Base-by-base conservation (phyloP, 2,888 invertebrate species). In the Phania funesta region DNA sequence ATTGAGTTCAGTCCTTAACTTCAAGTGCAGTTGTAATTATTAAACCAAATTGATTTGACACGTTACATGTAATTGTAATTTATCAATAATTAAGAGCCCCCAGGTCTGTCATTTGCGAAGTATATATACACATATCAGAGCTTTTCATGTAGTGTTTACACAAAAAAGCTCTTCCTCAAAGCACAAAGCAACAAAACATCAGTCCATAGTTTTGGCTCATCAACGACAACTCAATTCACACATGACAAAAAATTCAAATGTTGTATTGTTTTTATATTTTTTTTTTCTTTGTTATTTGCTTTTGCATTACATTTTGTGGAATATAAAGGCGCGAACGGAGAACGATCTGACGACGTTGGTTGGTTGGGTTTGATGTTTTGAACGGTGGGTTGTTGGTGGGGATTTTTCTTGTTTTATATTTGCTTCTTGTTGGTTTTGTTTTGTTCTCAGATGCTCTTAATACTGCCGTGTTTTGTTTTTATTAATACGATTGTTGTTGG, bases 161-260 rank as follows among this genome's bases (percentile, higher is more conserved):
- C n/a, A 38, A 68, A 80, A 76, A 46, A 83, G 74, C 71, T 83
- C 48, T 79, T 75, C 54, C 78, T 78, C 41, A 73, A 44, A 65
- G 16, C 73, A 48, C 67, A 77, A 81, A 73, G 67, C 76, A 80
- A 71, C 29, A 64, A 50, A 48, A 44, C 29, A 56, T 35, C 38
- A 52, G 67, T 68, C 68, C n/a, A 64, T 64, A 58, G 65, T 79
- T 75, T 74, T 76, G 71, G 65, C 71, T 71, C 60, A 70, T 76
- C 54, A 44, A 48, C n/a, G 65, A 65, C 75, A 83, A 70, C 86
- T 86, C 84, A 86, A 78, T 86, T 85, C 85, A 86, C 84, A 87
- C 85, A 85, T 86, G 86, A 87, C 87, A 87, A 87, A 86, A 85
- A 86, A 85, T 85, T 85, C 73, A 64, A 62, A 77, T 75, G 81